Base-by-base conservation (phyloP, 2,797 vertebrate genomes). In the Helostoma temminkii region DNA sequence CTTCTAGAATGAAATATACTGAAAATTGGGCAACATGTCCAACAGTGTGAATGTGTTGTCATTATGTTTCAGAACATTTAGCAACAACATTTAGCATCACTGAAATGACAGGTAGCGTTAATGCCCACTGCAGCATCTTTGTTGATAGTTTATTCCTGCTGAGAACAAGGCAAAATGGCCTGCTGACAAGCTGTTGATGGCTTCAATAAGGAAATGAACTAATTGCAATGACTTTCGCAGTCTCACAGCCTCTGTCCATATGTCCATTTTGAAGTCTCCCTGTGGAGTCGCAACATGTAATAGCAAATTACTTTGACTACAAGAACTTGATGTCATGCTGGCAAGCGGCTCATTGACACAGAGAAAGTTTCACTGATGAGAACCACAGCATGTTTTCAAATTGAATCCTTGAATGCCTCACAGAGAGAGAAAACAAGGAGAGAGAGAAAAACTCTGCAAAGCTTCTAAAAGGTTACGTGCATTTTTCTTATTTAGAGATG, bases 201-300 rank as follows among this genome's bases (percentile, higher is more conserved):
- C 60, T 34, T 76, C 76, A 52, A 59, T 76, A 42, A 82, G 74
- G 53, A 79, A 84, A 81, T 59, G 0, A 77, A 78, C 75, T 84
- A 76, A 88, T 85, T 88, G 65, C 55, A 30, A 53, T 64, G 71
- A 78, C 78, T 85, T 72, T 78, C 64, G 55, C 39, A 66, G 66
- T 67, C 47, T 74, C 66, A 16, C 57, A 74, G 76, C 77, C 67
- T 66, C 78, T 77, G 83, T 86, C 86, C 87, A 78, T 81, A 82
- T 85, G 88, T 88, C 85, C 83, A 81, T 76, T 83, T 71, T 65
- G 50, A 80, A 69, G 54, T 79, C 47, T 76, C 80, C 83, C 81
- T 14, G 75, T 71, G 71, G 84, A 82, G 82, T 75, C 72, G 43
- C 87, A 85, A 82, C 71, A 85, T 80, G 80, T 49, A 78, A 74